Evolutionary conservation across 2,113 vertebrate genomes (phyloP).

Genomic region (Dicerorhinus sumatrensis): DNA sequence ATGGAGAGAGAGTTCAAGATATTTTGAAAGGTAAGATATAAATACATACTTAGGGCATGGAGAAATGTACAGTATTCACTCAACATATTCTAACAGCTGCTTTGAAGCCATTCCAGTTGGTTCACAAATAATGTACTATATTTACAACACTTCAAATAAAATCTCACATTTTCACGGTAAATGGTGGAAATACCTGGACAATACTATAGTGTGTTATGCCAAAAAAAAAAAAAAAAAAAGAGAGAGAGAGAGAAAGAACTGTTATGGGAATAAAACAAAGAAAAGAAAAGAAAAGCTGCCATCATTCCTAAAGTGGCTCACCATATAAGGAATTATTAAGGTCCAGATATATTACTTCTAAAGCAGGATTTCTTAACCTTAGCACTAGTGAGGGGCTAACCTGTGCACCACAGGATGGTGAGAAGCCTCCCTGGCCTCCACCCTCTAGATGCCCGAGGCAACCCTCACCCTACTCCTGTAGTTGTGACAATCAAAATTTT

Average conservation of each 20-base stretch:
- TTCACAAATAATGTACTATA: constrained; percentile 57
- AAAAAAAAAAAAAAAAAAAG: background rate
- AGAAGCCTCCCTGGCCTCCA: background rate
- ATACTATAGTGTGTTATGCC: background rate
- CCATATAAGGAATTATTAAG: background rate
- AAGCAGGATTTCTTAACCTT: background rate
- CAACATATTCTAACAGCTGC: constrained; percentile 54
- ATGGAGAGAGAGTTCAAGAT: background rate
- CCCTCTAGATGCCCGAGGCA: background rate
- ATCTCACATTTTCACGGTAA: constrained; percentile 16
- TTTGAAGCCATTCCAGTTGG: constrained; percentile 9
- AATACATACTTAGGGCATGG: background rate
- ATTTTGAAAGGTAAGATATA: background rate
- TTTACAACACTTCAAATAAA: constrained; percentile 49
- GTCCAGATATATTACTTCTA: background rate
- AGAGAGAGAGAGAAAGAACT: background rate
- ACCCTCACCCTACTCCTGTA: background rate
- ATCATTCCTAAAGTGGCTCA: background rate
- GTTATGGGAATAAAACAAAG: background rate
- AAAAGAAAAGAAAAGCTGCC: background rate
- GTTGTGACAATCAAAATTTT: background rate
- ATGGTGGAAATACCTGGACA: background rate
- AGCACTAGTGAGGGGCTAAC: background rate
- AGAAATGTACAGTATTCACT: background rate
- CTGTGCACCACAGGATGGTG: rapidly evolving